Percentiles rank a stretch among this genome's conserved stretches.
Conservation (phyloP, 2,113 vertebrate species). For the Oceanodroma tethys region DNA sequence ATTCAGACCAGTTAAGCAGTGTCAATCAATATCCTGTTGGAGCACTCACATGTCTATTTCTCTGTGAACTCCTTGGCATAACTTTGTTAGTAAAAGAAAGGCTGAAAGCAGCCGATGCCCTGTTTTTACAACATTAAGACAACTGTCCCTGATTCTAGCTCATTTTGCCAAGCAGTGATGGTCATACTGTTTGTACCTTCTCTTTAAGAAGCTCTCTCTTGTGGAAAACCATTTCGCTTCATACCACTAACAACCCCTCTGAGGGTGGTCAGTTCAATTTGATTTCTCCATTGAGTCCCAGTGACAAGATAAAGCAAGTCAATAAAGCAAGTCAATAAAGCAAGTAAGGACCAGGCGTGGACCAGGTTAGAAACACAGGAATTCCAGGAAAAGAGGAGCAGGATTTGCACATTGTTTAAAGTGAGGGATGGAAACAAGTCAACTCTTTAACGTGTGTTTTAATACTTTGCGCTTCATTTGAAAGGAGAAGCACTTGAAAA, state of each 20-base stretch:
- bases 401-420: background rate
- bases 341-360: background rate
- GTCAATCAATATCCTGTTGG: background rate
- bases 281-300: background rate
- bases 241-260: background rate
- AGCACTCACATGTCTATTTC: background rate
- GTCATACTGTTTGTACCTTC: background rate
- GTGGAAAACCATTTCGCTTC: background rate
- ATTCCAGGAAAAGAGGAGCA: background rate
- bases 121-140: background rate
- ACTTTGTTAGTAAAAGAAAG: background rate
- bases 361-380: background rate
- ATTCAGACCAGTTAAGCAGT: background rate
- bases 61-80: background rate
- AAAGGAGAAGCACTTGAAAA: background rate
- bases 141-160: background rate
- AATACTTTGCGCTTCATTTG: background rate
- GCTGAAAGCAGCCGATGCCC: background rate
- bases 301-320: background rate
- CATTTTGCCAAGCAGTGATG: background rate
- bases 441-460: background rate
- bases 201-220: background rate
- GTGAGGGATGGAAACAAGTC: background rate
- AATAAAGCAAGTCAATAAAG: background rate
- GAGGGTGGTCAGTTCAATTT: background rate